phyloP scores from a whole-genome alignment of 2,797 vertebrate genomes.

The Mastacembelus armatus region DNA sequence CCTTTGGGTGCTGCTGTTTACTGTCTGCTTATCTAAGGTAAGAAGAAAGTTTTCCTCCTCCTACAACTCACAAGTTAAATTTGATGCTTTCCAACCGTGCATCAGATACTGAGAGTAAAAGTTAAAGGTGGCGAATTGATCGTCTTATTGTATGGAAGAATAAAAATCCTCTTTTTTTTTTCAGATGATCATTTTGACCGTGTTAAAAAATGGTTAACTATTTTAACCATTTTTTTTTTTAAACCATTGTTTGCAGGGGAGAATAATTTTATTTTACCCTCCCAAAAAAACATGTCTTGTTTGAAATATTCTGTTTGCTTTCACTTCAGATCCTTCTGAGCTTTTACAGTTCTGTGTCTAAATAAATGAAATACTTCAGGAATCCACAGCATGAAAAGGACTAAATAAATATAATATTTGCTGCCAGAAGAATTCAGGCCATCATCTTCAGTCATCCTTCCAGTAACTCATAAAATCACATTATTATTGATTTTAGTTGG shows the following conservation, averaged over 20 bases:
- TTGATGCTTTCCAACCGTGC: not conserved
- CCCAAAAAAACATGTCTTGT: not conserved
- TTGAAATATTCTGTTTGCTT: conserved; percentile 5
- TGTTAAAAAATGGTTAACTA: not conserved
- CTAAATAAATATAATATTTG: conserved; percentile 26
- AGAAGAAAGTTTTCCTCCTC: conserved; percentile 10
- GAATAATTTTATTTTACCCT: conserved; percentile 10
- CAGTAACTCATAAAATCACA: conserved; percentile 9
- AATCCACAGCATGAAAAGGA: conserved; percentile 21
- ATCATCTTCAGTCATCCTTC: conserved; percentile 2
- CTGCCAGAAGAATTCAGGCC: conserved; percentile 15
- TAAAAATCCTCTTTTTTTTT: no score
- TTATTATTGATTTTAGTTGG: not conserved
- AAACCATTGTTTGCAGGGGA: conserved; percentile 5
- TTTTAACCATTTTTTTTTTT: not conserved
- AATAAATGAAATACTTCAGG: conserved; percentile 20
- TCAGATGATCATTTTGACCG: no score
- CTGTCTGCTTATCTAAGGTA: conserved; percentile 58
- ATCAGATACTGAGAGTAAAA: not conserved
- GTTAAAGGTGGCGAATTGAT: not conserved
- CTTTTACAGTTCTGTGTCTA: conserved; percentile 6
- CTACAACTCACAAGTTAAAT: not conserved
- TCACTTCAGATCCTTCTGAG: not conserved
- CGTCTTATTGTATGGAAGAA: not conserved
- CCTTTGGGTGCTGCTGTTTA: conserved; percentile 50